Evolutionary conservation across 1,140 invertebrate genomes (phyloP).

Genomic region (Drosophila kohkoa): DNA sequence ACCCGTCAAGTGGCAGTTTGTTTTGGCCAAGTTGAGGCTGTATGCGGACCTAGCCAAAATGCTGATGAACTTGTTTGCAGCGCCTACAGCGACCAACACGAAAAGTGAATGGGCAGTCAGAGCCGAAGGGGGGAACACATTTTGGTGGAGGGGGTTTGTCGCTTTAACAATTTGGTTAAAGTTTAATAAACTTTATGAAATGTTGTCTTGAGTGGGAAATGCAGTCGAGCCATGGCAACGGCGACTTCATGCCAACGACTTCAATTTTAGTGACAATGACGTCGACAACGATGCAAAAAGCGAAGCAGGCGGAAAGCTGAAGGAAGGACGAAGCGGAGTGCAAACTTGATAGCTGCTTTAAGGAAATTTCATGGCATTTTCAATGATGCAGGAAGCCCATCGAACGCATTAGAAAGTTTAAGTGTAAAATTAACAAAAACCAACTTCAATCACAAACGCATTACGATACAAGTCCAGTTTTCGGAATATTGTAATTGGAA

Average conservation of each 20-base stretch:
- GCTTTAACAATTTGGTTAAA: conserved; percentile 81
- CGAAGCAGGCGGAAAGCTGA: neutral
- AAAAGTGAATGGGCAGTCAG: conserved; percentile 71
- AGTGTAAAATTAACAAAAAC: conserved; percentile 12
- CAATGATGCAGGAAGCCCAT: conserved; percentile 30
- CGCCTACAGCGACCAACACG: conserved; percentile 59
- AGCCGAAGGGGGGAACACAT: neutral
- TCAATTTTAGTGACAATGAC: conserved; percentile 49
- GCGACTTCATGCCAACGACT: conserved; percentile 55
- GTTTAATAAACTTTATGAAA: conserved; percentile 83
- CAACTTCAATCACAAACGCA: conserved; percentile 2
- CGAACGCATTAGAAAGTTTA: conserved; percentile 40
- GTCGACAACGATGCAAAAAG: conserved; percentile 2
- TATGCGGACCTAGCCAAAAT: conserved; percentile 57
- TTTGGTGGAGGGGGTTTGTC: conserved; percentile 54
- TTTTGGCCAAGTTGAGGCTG: conserved; percentile 54
- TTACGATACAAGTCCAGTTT: conserved; percentile 1
- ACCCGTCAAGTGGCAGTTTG: conserved; percentile 65
- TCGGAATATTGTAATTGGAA: neutral
- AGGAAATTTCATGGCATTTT: conserved; percentile 33
- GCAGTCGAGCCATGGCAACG: conserved; percentile 47
- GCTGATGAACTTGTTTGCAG: conserved; percentile 77
- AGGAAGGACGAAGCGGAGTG: neutral
- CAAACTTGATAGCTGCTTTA: conserved; percentile 34
- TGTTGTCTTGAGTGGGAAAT: conserved; percentile 80